Percentiles rank a stretch among this genome's conserved stretches.
Evolutionary conservation across 2,797 vertebrate species (phyloP).

Genomic region (Nyctibius grandis): DNA sequence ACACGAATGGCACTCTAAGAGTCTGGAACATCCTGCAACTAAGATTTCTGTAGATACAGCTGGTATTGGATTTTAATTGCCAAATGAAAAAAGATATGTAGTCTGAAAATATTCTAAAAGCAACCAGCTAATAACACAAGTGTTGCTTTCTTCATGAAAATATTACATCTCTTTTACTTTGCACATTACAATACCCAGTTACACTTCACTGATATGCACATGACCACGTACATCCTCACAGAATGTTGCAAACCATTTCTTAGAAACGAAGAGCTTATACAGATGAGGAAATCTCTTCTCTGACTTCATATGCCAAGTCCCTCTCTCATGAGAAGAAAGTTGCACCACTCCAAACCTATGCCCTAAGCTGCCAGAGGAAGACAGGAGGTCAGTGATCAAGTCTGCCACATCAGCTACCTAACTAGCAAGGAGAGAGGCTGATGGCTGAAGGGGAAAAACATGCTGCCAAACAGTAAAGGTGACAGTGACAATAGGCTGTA

Average conservation of each 20-base stretch:
- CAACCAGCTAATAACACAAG: background rate
- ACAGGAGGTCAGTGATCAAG: background rate
- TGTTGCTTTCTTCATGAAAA: background rate
- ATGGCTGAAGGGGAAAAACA: background rate
- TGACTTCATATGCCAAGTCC: background rate
- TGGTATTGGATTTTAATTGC: background rate
- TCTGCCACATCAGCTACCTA: too few relatives aligned
- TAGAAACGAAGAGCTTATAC: background rate
- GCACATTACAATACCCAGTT: too few relatives aligned
- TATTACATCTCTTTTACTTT: fast-evolving
- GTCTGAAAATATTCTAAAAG: background rate
- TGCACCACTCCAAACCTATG: background rate
- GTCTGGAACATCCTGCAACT: background rate
- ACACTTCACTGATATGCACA: fast-evolving
- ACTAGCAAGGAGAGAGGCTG: fast-evolving
- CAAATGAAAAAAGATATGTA: background rate
- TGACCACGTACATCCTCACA: background rate
- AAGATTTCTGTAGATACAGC: background rate
- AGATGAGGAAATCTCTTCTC: background rate
- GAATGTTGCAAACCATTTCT: background rate
- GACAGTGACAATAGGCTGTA: background rate
- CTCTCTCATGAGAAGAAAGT: background rate
- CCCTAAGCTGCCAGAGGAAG: background rate
- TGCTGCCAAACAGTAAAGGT: background rate
- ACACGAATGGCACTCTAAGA: background rate